These are phyloP conservation scores for Sebastes oblongus DNA, from an alignment of 2,797 vertebrate genomes.

Conservation along the genomic window DNA sequence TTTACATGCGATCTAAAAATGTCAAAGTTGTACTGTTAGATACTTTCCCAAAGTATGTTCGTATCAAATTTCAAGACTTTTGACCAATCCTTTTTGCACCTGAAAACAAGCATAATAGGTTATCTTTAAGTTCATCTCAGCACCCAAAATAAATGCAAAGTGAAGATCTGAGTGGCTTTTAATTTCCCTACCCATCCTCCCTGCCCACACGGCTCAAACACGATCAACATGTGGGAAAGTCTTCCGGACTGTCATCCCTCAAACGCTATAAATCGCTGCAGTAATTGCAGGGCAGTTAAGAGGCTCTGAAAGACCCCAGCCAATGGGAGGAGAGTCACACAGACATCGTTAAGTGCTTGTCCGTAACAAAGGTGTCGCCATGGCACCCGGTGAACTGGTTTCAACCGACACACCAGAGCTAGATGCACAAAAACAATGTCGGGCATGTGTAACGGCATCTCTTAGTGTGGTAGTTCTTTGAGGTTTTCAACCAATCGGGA, in stretches of 20 bases:
- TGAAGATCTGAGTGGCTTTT: neutral
- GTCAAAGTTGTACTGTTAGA: neutral
- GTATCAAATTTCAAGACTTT: neutral
- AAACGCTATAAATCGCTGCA: neutral
- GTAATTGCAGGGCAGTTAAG: neutral
- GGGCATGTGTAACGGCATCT: neutral
- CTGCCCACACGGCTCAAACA: neutral
- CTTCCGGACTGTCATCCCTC: neutral
- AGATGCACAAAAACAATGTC: neutral
- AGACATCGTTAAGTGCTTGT: neutral
- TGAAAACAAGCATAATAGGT: neutral
- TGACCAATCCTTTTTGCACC: neutral
- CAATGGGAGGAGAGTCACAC: neutral
- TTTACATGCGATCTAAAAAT: neutral
- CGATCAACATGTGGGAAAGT: slow-evolving; percentile 23
- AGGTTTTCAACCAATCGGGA: neutral
- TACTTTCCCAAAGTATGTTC: neutral
- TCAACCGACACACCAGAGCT: neutral
- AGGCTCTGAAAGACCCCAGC: neutral
- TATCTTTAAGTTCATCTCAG: neutral
- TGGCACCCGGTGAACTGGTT: slow-evolving; percentile 38
- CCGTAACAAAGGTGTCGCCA: slow-evolving; percentile 60
- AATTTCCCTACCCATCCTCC: neutral
- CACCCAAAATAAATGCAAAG: neutral
- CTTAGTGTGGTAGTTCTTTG: neutral